A percentile compares a stretch with the other conserved stretches of the same genome.
Conservation (phyloP, 2,797 vertebrate species). For the Buphagus erythrorhynchus region DNA sequence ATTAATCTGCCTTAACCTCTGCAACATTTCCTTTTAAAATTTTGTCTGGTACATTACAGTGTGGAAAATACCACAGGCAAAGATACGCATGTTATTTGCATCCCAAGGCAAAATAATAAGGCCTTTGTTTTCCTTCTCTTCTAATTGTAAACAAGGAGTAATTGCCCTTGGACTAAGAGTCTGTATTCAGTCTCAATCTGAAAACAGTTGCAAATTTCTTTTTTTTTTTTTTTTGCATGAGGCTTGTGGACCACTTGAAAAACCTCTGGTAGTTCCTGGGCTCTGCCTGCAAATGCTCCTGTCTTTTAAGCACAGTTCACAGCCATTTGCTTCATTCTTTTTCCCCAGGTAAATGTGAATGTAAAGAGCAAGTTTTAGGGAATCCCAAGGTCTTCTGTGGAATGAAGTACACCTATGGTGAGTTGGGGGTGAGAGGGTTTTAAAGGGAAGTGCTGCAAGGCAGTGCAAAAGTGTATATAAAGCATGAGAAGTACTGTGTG, state of each 20-base stretch:
- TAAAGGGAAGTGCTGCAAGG: neutral
- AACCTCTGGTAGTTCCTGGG: neutral
- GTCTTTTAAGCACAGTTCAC: neutral
- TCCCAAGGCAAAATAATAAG: slow-evolving; percentile 27
- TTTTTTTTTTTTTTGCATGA: neutral
- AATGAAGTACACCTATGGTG: slow-evolving; percentile 95
- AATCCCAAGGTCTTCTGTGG: slow-evolving; percentile 92
- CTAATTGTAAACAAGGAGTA: slow-evolving; percentile 48
- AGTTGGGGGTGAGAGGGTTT: slow-evolving; percentile 54
- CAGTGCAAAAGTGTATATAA: neutral
- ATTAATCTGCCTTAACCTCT: slow-evolving; percentile 60
- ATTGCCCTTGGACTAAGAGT: slow-evolving; percentile 6
- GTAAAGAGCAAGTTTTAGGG: slow-evolving; percentile 92
- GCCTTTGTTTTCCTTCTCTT: slow-evolving; percentile 37
- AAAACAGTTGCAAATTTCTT: neutral
- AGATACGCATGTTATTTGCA: slow-evolving; percentile 28
- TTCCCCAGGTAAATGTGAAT: slow-evolving; percentile 92
- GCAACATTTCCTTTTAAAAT: slow-evolving; percentile 38
- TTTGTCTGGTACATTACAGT: neutral
- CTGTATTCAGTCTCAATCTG: neutral
- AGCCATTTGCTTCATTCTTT: slow-evolving; percentile 46
- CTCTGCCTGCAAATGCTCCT: rapidly evolving
- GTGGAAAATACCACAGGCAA: slow-evolving; percentile 39
- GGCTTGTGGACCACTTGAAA: neutral
- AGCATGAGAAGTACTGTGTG: neutral